Evolutionary conservation across 2,888 invertebrate genomes (phyloP).

Genomic region (Aphodius granarius): DNA sequence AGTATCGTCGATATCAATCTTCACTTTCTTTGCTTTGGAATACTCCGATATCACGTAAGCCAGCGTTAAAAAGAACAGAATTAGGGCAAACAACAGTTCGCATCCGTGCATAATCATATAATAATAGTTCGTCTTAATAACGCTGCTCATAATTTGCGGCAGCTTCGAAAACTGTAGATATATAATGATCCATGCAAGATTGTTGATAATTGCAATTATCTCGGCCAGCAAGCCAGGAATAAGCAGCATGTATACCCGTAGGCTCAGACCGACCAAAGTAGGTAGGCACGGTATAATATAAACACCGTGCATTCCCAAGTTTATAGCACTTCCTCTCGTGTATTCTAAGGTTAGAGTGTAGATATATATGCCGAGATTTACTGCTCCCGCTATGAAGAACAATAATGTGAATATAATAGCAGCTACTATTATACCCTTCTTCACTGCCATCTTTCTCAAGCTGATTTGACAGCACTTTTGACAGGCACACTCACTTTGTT

Average conservation of each 20-base stretch:
- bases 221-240: neutral
- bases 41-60: neutral
- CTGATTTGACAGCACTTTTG: neutral
- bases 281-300: neutral
- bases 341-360: neutral
- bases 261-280: neutral
- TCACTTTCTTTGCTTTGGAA: neutral
- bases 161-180: neutral
- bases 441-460: neutral
- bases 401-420: neutral
- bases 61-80: neutral
- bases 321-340: constrained; percentile 2
- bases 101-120: neutral
- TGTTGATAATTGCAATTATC: neutral
- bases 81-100: neutral
- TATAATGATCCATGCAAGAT: neutral
- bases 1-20: neutral
- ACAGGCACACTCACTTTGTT: neutral
- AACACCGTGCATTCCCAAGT: neutral
- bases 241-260: neutral
- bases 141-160: neutral
- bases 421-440: neutral
- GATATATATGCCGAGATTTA: neutral
- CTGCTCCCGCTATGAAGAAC: neutral
- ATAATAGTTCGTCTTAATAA: neutral